Evolutionary conservation across 1,140 invertebrate genomes (phyloP), one percentile per base, ranked within the genome.

Genomic region (Penaeus indicus): DNA sequence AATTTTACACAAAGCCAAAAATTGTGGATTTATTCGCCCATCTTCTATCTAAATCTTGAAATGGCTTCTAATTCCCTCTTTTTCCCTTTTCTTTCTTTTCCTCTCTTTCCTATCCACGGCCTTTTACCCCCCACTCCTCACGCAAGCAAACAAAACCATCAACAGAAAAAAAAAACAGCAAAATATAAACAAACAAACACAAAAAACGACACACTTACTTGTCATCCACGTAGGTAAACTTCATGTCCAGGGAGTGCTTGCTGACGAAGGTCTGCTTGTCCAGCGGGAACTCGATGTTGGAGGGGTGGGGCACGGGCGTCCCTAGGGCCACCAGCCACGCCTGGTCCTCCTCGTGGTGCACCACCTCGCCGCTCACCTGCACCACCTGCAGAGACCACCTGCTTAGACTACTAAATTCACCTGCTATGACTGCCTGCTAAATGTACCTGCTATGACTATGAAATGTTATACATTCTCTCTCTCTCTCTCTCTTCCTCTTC

Each of bases 191-290:
- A 54, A 54, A 25, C 0, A 13, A 8, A 81, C 38, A 22, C 38
- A 1, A 1, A 1, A 38, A 38, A 38, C 38, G 38, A 5, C 38
- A 78, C 89, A 94, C 95, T 95, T 94, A 98, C 97, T 96, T 97
- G 90, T 98, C 97, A 94, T 99, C 97, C 89, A 96, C 97, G 92
- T 97, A 97, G 22, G 96, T 97, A 92, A 98, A 98, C 92, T 97
- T 97, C 97, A 98, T 98, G 92, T 97, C 97, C 91, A 98, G 94
- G 92, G 95, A 96, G 92, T 98, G 97, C 92, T 97, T 97, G 19
- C 96, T 97, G 25, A 98, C 93, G 93, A 99, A 98, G 0, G 97
- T 98, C 91, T 97, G 96, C 91, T 95, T 95, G 89, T 97, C 97
- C 81, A 98, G 93, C 8, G 97, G 97, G 88, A 96, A 95, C 92